Evolutionary conservation across 2,797 vertebrate genomes (phyloP).

Genomic region (Lepidocolaptes lacrymiger): DNA sequence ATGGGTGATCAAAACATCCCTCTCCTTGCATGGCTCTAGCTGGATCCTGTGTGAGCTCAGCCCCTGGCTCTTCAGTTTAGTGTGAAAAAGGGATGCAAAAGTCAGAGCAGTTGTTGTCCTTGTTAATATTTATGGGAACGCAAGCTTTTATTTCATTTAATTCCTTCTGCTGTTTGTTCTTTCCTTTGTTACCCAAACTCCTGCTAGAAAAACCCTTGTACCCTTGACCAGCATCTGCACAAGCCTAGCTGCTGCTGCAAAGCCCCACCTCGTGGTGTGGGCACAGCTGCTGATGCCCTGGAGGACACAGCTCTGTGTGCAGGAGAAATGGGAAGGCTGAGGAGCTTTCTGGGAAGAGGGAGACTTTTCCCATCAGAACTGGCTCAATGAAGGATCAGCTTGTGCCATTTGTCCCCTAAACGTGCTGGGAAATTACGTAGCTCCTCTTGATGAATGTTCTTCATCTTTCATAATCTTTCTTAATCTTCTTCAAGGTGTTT

Average conservation of each 20-base stretch:
- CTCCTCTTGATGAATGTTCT: background rate
- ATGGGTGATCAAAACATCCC: background rate
- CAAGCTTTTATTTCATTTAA: background rate
- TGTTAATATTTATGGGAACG: background rate
- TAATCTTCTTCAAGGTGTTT: background rate
- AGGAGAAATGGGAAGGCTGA: background rate
- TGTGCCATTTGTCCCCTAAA: background rate
- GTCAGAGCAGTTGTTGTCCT: background rate
- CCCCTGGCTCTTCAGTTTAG: background rate
- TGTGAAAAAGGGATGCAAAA: background rate
- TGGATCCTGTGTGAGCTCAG: background rate
- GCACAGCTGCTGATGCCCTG: background rate
- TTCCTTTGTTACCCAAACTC: background rate
- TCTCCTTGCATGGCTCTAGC: background rate
- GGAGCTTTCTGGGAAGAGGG: background rate
- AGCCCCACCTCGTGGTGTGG: rapidly evolving
- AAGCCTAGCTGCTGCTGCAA: background rate
- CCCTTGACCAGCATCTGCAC: no score
- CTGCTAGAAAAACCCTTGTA: background rate
- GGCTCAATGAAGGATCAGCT: background rate
- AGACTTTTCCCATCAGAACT: background rate
- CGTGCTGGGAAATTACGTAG: background rate
- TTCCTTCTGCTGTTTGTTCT: background rate
- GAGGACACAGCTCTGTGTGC: background rate
- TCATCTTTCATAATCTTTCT: background rate